A percentile compares a stretch with the other conserved stretches of the same genome.
These are phyloP conservation scores for Misgurnus anguillicaudatus DNA, from an alignment of 2,113 vertebrate genomes.

Conservation along the genomic window DNA sequence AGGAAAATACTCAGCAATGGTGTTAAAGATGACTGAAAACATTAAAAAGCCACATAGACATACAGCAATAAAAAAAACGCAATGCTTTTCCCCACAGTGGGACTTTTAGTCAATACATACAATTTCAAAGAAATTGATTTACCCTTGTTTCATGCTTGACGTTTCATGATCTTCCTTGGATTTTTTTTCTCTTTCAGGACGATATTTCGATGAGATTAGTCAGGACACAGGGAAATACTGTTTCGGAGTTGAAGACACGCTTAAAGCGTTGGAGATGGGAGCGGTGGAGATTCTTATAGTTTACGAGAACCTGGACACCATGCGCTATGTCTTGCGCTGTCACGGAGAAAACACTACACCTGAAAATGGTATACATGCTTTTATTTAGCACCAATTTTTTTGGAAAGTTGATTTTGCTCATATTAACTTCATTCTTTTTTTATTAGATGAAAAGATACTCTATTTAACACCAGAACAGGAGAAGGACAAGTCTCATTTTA, in stretches of 20 bases:
- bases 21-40: too few species aligned
- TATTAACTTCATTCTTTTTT: neutral
- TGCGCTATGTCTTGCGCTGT: slow-evolving; percentile 97
- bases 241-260: slow-evolving; percentile 97
- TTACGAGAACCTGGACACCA: slow-evolving; percentile 98
- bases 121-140: neutral
- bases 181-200: slow-evolving; percentile 71
- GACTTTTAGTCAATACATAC: neutral
- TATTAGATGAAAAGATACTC: slow-evolving; percentile 93
- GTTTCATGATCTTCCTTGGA: neutral
- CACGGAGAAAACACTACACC: slow-evolving; percentile 86
- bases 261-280: slow-evolving; percentile 99
- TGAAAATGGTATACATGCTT: slow-evolving; percentile 71
- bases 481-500: slow-evolving; percentile 99
- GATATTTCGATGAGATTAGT: slow-evolving; percentile 99
- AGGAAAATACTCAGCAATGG: too few species aligned
- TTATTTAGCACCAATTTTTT: neutral
- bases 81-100: too few species aligned
- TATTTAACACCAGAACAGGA: slow-evolving; percentile 98
- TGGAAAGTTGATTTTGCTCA: neutral
- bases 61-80: too few species aligned
- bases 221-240: slow-evolving; percentile 99
- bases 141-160: neutral
- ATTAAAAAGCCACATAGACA: too few species aligned
- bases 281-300: slow-evolving; percentile 99